Evolutionary conservation across 2,888 invertebrate species (phyloP).

Genomic region (Catocala nupta): DNA sequence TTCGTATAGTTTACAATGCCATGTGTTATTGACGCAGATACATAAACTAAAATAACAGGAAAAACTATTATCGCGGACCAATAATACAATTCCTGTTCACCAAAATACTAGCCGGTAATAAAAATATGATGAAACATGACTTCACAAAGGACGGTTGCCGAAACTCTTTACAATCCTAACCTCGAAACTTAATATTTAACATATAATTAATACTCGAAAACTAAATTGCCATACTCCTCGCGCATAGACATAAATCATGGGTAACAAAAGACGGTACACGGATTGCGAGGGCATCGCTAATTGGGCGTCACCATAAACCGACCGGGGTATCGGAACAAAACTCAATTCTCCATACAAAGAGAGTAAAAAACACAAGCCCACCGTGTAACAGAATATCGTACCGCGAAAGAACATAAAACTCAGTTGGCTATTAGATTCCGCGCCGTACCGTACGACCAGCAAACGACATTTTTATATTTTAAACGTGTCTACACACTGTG

Average conservation of each 20-base stretch:
- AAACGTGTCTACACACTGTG: no score
- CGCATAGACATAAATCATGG: conserved; percentile 76
- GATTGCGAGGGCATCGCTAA: conserved; percentile 67
- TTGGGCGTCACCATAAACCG: conserved; percentile 70
- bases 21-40: conserved; percentile 45
- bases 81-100: conserved; percentile 37
- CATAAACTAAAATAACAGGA: conserved; percentile 18
- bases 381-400: conserved; percentile 77
- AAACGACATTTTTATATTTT: conserved; percentile 75
- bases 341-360: conserved; percentile 67
- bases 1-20: conserved; percentile 18
- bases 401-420: conserved; percentile 82
- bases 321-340: conserved; percentile 59
- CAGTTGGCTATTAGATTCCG: conserved; percentile 74
- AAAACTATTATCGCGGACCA: conserved; percentile 20
- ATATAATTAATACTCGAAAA: conserved; percentile 57
- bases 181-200: conserved; percentile 57
- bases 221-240: conserved; percentile 55
- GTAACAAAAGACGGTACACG: conserved; percentile 76
- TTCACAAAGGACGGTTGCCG: conserved; percentile 38
- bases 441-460: conserved; percentile 62
- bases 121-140: conserved; percentile 24
- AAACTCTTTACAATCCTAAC: conserved; percentile 48
- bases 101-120: conserved; percentile 32
- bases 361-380: conserved; percentile 61